Evolutionary conservation across 2,113 vertebrate species (phyloP).

Genomic region (Cynoglossus semilaevis): DNA sequence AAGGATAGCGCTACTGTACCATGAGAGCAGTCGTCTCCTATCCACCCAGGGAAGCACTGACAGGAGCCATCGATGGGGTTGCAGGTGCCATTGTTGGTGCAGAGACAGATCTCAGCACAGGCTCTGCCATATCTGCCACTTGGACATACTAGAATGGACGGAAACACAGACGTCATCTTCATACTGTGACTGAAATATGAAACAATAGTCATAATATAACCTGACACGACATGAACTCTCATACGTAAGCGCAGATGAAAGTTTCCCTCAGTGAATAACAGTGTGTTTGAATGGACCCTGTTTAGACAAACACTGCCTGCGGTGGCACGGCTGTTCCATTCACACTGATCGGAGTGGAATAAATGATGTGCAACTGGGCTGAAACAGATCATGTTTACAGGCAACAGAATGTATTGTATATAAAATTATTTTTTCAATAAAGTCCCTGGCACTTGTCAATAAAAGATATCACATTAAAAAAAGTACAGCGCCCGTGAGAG

Average conservation of each 20-base stretch:
- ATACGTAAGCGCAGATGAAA: slow-evolving; percentile 15
- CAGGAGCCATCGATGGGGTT: slow-evolving; percentile 95
- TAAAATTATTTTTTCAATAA: slow-evolving; percentile 78
- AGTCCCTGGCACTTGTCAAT: slow-evolving; percentile 68
- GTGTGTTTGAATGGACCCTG: slow-evolving; percentile 51
- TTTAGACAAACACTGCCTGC: slow-evolving; percentile 46
- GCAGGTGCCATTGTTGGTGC: slow-evolving; percentile 96
- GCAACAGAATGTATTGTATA: slow-evolving; percentile 75
- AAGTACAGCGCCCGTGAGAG: slow-evolving; percentile 63
- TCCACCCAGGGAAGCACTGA: slow-evolving; percentile 95
- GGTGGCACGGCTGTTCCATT: too few relatives aligned
- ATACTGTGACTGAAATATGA: too few relatives aligned
- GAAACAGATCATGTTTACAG: slow-evolving; percentile 76
- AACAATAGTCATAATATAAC: background rate
- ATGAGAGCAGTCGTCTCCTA: slow-evolving; percentile 92
- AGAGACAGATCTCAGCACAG: slow-evolving; percentile 86
- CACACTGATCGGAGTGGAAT: slow-evolving; percentile 43
- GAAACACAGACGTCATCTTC: slow-evolving; percentile 11
- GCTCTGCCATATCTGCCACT: slow-evolving; percentile 86
- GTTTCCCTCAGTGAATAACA: slow-evolving; percentile 32
- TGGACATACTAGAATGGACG: slow-evolving; percentile 82
- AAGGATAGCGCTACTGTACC: slow-evolving; percentile 83
- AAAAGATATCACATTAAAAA: slow-evolving; percentile 70
- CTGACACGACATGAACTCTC: background rate
- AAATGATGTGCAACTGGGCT: slow-evolving; percentile 69